Evolutionary conservation across 2,797 vertebrate genomes (phyloP).

Genomic region (Miichthys miiuy): DNA sequence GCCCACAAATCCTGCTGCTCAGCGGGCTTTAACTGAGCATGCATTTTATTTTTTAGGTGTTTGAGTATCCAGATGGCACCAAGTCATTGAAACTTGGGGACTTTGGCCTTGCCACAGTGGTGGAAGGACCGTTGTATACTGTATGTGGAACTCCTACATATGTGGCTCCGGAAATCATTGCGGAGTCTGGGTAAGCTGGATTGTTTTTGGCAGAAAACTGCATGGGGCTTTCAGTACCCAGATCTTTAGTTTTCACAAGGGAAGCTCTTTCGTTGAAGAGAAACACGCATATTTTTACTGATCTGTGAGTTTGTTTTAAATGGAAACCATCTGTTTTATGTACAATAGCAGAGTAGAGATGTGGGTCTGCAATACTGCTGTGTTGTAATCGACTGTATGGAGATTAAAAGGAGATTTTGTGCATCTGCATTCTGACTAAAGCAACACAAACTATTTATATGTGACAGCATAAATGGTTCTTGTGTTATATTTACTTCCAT

Average conservation of each 20-base stretch:
- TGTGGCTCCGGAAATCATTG: slow-evolving; percentile 97
- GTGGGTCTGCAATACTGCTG: not conserved
- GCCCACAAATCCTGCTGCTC: not conserved
- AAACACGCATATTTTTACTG: not conserved
- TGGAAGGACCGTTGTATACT: slow-evolving; percentile 93
- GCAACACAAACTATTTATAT: not conserved
- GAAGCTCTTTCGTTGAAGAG: not conserved
- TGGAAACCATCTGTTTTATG: slow-evolving; percentile 17
- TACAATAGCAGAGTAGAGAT: not conserved
- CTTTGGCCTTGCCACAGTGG: slow-evolving; percentile 96
- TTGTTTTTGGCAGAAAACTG: not conserved
- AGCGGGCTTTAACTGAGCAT: not conserved
- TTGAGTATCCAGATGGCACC: slow-evolving; percentile 92
- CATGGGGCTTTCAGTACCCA: not conserved
- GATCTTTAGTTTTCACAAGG: not conserved
- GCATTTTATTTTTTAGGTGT: slow-evolving; percentile 86
- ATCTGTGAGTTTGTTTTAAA: slow-evolving; percentile 5
- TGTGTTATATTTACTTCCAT: not conserved
- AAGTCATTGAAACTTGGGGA: slow-evolving; percentile 97
- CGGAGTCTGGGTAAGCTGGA: slow-evolving; percentile 92
- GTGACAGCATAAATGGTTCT: not conserved
- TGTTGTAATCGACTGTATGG: not conserved
- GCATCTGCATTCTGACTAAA: not conserved
- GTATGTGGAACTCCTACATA: slow-evolving; percentile 98
- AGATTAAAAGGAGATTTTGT: not conserved